phyloP scores from a whole-genome alignment of 2,797 vertebrate genomes.

The Spea hammondii region DNA sequence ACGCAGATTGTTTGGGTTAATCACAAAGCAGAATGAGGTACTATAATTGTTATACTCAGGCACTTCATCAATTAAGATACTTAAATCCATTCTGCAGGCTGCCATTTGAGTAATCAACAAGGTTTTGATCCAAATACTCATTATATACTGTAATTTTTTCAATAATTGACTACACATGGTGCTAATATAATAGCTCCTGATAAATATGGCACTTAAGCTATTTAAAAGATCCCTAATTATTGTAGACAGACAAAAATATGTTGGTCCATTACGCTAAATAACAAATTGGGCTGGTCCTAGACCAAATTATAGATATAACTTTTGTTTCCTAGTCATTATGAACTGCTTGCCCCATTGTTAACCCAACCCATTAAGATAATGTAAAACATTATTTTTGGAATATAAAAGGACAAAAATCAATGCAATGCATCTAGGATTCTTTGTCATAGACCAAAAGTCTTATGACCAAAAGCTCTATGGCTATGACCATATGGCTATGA shows the following conservation, averaged over 20 bases:
- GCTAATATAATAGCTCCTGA: not conserved
- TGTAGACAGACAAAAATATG: not conserved
- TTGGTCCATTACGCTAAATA: not conserved
- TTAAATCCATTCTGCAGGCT: not conserved
- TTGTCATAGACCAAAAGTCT: too few species aligned
- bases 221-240: not conserved
- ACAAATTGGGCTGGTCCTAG: not conserved
- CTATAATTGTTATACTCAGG: not conserved
- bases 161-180: slow-evolving; percentile 3
- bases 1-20: not conserved
- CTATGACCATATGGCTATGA: too few species aligned
- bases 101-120: not conserved
- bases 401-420: too few species aligned
- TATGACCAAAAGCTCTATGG: too few species aligned
- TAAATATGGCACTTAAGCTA: not conserved
- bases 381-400: too few species aligned
- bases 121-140: not conserved
- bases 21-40: not conserved
- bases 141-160: not conserved
- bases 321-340: too few species aligned
- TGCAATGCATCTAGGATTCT: too few species aligned
- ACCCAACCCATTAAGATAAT: too few species aligned
- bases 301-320: too few species aligned
- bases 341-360: too few species aligned
- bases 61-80: slow-evolving; percentile 1